A percentile compares a stretch with the other conserved stretches of the same genome.
These are phyloP conservation scores for Heliopora coerulea DNA, from an alignment of 92 coral and sea anemone species.

Conservation along the genomic window DNA sequence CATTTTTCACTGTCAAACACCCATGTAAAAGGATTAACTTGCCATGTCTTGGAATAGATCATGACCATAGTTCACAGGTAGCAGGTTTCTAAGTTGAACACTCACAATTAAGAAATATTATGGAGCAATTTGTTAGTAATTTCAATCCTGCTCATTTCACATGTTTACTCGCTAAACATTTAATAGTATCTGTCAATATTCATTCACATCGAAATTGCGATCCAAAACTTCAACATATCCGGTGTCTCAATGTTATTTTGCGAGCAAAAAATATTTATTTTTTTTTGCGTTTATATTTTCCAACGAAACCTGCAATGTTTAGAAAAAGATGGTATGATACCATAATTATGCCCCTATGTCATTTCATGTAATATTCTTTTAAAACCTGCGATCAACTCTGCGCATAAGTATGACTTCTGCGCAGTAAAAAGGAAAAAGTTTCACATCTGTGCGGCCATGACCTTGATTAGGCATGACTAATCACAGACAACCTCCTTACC, in stretches of 20 bases:
- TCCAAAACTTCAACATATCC: constrained; percentile 4
- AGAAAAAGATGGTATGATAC: no score
- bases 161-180: constrained; percentile 31
- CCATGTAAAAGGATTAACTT: no score
- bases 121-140: constrained; percentile 28
- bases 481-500: neutral
- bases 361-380: no score
- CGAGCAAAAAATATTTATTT: no score
- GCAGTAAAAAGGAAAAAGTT: neutral
- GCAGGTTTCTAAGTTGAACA: no score
- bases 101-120: constrained; percentile 10
- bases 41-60: no score
- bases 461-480: constrained; percentile 31
- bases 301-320: constrained; percentile 1
- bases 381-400: no score
- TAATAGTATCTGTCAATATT: constrained; percentile 30
- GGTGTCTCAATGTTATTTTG: constrained; percentile 12
- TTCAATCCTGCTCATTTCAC: constrained; percentile 19
- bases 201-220: constrained; percentile 4
- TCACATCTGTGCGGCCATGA: constrained; percentile 8
- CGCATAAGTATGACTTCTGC: no score
- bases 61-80: no score
- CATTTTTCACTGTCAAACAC: no score
- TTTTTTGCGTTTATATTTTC: no score
- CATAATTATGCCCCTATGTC: no score